Evolutionary conservation across 2,797 vertebrate genomes (phyloP).

Genomic region (Gobionotothen gibberifrons): DNA sequence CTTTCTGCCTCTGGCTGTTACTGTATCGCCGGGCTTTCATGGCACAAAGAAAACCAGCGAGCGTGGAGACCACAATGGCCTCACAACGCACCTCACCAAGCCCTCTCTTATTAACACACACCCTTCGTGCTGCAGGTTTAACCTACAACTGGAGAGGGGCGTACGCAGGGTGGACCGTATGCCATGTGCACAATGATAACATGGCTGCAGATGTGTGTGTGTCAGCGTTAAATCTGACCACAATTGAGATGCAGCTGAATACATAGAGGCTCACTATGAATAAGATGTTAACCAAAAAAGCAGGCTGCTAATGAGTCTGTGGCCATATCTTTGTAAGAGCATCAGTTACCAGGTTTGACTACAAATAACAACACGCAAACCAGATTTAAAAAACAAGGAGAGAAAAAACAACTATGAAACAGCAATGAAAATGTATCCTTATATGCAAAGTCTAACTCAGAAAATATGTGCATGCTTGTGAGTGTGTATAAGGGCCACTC

Average conservation of each 20-base stretch:
- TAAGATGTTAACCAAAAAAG: conserved; percentile 45
- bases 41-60: conserved; percentile 85
- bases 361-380: not conserved
- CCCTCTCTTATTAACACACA: conserved; percentile 84
- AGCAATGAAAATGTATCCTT: not conserved
- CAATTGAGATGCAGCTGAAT: conserved; percentile 65
- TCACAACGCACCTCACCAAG: conserved; percentile 67
- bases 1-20: conserved; percentile 85
- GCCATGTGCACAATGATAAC: conserved; percentile 62
- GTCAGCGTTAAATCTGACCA: conserved; percentile 49
- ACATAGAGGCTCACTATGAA: conserved; percentile 43
- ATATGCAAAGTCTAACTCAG: conserved; percentile 32
- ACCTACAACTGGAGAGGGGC: conserved; percentile 55
- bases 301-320: conserved; percentile 5
- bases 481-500: conserved; percentile 23
- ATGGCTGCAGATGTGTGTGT: conserved; percentile 55
- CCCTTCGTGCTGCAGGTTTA: conserved; percentile 74
- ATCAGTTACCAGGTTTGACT: conserved; percentile 5
- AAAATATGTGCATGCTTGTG: conserved; percentile 29
- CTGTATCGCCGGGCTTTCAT: conserved; percentile 78
- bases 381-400: not conserved
- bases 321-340: conserved; percentile 9
- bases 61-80: conserved; percentile 77
- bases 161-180: conserved; percentile 38
- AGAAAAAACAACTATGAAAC: conserved; percentile 7